Evolutionary conservation across 1,140 invertebrate species (phyloP), one percentile per base, ranked within the genome.

Genomic region (Anadara kagoshimensis): DNA sequence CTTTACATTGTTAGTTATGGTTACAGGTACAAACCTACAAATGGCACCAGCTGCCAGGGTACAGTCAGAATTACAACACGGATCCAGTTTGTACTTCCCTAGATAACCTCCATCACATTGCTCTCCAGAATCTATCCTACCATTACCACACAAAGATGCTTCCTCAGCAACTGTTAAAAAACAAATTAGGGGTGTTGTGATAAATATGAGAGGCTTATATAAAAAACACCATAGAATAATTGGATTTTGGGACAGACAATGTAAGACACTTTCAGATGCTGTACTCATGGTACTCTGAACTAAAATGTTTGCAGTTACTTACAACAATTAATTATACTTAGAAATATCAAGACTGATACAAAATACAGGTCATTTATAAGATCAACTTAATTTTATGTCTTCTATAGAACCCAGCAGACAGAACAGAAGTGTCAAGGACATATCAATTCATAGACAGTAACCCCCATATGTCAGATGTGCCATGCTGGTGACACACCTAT

Each of bases 31-130:
- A 36, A 36, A 85, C 82, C 81, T 82, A 78, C 84, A 84, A 4
- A 45, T 57, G 24, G 82, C 61, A 26, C n/a, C 20, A 16, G 47
- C 20, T 14, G 24, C 64, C 0, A 85, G 73, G 5, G 47, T 20
- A 78, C 84, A 85, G 1, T 29, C 16, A 18, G 57, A 64, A 47
- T 45, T 67, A 59, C 84, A 85, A 62, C 84, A 85, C 1, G 61
- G 44, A 66, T 85, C 82, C 8, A 78, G 73, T 24, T 73, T 75
- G 69, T 80, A 76, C 36, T 67, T 71, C 3, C 82, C 78, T 12
- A 83, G 61, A 44, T 68, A 75, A 3, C 84, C 84, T 56, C 79
- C 84, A 74, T 85, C 84, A 75, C 82, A 85, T 36, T 79, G 63
- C 66, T 84, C 82, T 4, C 11, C 69, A 67, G 29, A 24, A 64